Base-by-base conservation (phyloP, 2,888 invertebrate genomes). In the Drosophila kuntzei region DNA sequence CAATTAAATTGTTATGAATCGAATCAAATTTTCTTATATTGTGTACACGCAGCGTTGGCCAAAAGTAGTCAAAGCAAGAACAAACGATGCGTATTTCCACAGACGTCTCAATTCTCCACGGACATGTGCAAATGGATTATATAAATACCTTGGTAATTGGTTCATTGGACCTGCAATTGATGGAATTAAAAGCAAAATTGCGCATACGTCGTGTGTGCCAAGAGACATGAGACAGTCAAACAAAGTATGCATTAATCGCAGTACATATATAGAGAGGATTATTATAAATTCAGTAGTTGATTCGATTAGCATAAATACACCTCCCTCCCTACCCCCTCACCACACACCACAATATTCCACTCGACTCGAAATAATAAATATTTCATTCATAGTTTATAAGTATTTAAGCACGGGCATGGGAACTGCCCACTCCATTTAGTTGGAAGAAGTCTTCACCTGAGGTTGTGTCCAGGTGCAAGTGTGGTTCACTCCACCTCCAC, bases 381-480 rank as follows among this genome's bases (percentile, higher is more conserved):
- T 55, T 62, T 36, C 22, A 54, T 47, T 71, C 77, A 76, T 58
- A 46, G 60, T 61, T 74, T 60, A 50, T 60, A 57, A 57, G 76
- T 64, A 55, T 57, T 60, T 76, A 58, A 61, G 47, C 12, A 29
- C 41, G 6, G 20, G 43, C 11, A 20, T 16, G 39, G 18, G 11
- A 18, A 16, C n/a, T 32, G 22, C 49, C 32, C 34, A 34, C 37
- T 22, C 16, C 66, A 53, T 20, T 58, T 53, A 44, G 66, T 12
- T 36, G 46, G 9, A 12, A 29, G 11, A 29, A 25, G n/a, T 16
- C n/a, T 46, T 25, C 67, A 73, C 57, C 71, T 67, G 71, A 34
- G 41, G 55, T 7, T n/a, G 47, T 47, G 47, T 34, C 68, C 69
- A 68, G 69, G 69, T 68, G 69, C 69, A 54, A 36, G 41, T 44